Conservation (phyloP, 1,140 invertebrate species). For the Dendrolimus kikuchii region DNA sequence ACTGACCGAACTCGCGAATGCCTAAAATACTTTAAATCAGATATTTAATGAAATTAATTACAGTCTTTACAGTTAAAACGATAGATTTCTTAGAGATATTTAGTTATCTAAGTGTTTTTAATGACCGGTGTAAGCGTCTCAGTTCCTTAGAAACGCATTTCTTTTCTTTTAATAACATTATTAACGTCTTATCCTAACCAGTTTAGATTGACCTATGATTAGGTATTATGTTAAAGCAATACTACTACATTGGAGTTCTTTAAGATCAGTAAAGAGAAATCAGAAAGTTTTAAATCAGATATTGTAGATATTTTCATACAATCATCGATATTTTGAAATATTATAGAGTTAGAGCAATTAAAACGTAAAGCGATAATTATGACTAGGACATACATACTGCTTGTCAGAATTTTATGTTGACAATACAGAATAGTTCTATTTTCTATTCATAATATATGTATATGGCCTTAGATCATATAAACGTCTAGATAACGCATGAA, state of each 20-base stretch:
- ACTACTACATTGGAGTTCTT: neutral
- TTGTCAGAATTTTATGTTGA: too few relatives aligned
- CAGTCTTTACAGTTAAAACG: slow-evolving; percentile 33
- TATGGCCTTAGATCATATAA: too few relatives aligned
- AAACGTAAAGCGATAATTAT: too few relatives aligned
- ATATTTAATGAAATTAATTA: slow-evolving; percentile 55
- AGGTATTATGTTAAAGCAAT: neutral
- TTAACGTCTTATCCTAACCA: slow-evolving; percentile 21
- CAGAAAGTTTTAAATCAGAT: neutral
- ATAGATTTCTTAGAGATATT: slow-evolving; percentile 44
- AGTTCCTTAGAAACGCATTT: slow-evolving; percentile 38
- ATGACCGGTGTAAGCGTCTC: slow-evolving; percentile 36
- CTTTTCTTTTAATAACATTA: slow-evolving; percentile 48
- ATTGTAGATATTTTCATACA: too few relatives aligned
- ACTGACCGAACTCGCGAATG: slow-evolving; percentile 31
- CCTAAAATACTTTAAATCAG: slow-evolving; percentile 28
- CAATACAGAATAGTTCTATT: too few relatives aligned
- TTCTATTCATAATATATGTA: too few relatives aligned
- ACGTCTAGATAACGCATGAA: too few relatives aligned
- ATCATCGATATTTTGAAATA: too few relatives aligned
- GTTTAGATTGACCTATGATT: slow-evolving; percentile 16
- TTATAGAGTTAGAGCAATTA: too few relatives aligned
- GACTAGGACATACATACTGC: too few relatives aligned
- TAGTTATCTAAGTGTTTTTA: slow-evolving; percentile 43
- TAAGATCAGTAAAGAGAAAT: slow-evolving; percentile 1